Percentiles rank a stretch among this genome's conserved stretches.
phyloP scores from a whole-genome alignment of 2,113 vertebrate species.

The Oreotrochilus melanogaster region DNA sequence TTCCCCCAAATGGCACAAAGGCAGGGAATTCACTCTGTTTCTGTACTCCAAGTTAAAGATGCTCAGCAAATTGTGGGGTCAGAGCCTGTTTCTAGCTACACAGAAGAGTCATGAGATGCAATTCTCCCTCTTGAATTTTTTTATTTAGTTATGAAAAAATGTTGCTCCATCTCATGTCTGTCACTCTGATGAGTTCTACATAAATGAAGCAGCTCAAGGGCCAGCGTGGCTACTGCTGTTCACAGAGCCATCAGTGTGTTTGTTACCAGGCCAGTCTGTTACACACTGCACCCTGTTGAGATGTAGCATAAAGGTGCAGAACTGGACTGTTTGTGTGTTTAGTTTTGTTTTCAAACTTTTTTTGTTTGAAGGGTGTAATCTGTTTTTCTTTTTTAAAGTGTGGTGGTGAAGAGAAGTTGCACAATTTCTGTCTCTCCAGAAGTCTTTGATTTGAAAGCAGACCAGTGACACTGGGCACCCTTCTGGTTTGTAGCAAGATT shows the following conservation, averaged over 20 bases:
- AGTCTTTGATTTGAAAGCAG: background rate
- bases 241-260: background rate
- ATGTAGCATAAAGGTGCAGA: background rate
- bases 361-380: background rate
- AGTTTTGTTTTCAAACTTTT: background rate
- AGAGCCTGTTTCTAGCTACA: background rate
- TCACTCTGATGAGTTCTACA: background rate
- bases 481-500: background rate
- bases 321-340: background rate
- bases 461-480: background rate
- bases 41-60: background rate
- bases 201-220: background rate
- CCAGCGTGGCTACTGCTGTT: background rate
- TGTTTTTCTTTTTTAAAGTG: background rate
- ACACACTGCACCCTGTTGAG: background rate
- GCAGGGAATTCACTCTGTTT: background rate
- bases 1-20: background rate
- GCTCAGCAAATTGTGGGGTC: background rate
- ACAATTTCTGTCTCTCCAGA: background rate
- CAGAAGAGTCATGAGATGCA: background rate
- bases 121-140: background rate
- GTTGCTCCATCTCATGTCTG: background rate
- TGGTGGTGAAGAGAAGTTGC: background rate
- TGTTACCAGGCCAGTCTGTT: background rate
- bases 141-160: background rate